Percentiles rank a stretch among this genome's conserved stretches.
Evolutionary conservation across 2,888 invertebrate species (phyloP).

Genomic region (Philereme vetulata): DNA sequence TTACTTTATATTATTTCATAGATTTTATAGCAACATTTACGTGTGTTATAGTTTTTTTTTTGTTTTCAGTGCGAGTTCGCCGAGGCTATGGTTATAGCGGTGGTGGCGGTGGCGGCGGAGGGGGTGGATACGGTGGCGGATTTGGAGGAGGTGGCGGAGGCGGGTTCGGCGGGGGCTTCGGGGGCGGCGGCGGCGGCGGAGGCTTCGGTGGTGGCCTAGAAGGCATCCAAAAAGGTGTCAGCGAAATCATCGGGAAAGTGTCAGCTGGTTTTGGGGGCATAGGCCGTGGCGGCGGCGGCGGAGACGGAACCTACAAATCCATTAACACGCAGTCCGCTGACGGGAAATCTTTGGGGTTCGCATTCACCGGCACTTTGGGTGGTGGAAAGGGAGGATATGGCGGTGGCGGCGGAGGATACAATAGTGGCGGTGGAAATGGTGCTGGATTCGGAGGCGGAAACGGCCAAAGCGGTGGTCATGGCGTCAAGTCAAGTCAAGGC

Average conservation of each 20-base stretch:
- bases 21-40: not conserved
- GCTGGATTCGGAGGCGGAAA: slow-evolving; percentile 12
- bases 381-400: slow-evolving; percentile 71
- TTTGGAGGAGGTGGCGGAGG: slow-evolving; percentile 42
- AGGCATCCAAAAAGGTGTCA: slow-evolving; percentile 56
- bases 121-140: slow-evolving; percentile 37
- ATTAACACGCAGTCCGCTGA: slow-evolving; percentile 69
- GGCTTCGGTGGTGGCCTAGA: slow-evolving; percentile 51
- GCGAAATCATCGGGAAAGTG: slow-evolving; percentile 59
- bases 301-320: slow-evolving; percentile 55
- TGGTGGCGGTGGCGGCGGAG: slow-evolving; percentile 39
- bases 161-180: slow-evolving; percentile 40
- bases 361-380: slow-evolving; percentile 66
- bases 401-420: slow-evolving; percentile 65
- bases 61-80: slow-evolving; percentile 61
- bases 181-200: slow-evolving; percentile 47
- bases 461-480: slow-evolving; percentile 3
- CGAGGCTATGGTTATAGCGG: slow-evolving; percentile 57
- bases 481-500: not conserved
- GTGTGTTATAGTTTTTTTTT: slow-evolving; percentile 21
- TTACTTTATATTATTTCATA: not conserved
- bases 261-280: slow-evolving; percentile 50
- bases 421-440: slow-evolving; percentile 54
- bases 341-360: slow-evolving; percentile 75
- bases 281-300: slow-evolving; percentile 43